Percentiles rank a stretch among this genome's conserved stretches.
These are phyloP conservation scores for Panopea generosa DNA, from an alignment of 2,888 invertebrate genomes.

Conservation along the genomic window DNA sequence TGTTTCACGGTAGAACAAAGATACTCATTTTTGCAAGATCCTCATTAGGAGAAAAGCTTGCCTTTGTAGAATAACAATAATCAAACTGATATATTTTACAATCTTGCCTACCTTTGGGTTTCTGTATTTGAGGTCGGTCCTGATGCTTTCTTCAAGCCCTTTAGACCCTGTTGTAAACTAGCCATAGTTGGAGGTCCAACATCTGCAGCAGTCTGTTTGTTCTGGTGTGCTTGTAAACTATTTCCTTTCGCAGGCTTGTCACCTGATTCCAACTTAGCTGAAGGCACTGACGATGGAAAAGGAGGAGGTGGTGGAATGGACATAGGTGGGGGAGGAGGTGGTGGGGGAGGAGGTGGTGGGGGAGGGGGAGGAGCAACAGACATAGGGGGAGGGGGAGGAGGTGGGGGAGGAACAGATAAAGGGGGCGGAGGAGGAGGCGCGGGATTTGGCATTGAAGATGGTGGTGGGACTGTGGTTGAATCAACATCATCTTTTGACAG, in stretches of 20 bases:
- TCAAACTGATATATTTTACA: no score
- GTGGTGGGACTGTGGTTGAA: constrained; percentile 57
- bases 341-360: constrained; percentile 32
- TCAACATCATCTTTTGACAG: constrained; percentile 33
- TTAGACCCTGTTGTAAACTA: constrained; percentile 56
- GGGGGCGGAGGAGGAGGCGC: constrained; percentile 9
- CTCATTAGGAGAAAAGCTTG: no score
- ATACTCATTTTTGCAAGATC: no score
- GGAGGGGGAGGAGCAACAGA: constrained; percentile 24
- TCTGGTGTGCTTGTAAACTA: constrained; percentile 30
- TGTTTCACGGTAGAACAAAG: no score
- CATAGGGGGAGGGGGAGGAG: constrained; percentile 16
- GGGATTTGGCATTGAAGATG: constrained; percentile 53
- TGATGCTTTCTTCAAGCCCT: constrained; percentile 66
- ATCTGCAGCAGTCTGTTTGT: constrained; percentile 2
- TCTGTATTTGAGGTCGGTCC: constrained; percentile 59
- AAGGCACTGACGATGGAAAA: no score
- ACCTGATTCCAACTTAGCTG: neutral
- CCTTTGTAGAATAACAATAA: no score
- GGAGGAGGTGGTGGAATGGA: neutral
- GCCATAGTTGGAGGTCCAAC: constrained; percentile 14
- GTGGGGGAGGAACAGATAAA: constrained; percentile 8
- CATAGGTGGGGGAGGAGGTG: constrained; percentile 12
- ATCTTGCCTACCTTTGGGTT: constrained; percentile 54
- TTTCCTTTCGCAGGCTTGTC: constrained; percentile 11